Evolutionary conservation across 2,797 vertebrate genomes (phyloP).

Genomic region (Diplodus sargus): DNA sequence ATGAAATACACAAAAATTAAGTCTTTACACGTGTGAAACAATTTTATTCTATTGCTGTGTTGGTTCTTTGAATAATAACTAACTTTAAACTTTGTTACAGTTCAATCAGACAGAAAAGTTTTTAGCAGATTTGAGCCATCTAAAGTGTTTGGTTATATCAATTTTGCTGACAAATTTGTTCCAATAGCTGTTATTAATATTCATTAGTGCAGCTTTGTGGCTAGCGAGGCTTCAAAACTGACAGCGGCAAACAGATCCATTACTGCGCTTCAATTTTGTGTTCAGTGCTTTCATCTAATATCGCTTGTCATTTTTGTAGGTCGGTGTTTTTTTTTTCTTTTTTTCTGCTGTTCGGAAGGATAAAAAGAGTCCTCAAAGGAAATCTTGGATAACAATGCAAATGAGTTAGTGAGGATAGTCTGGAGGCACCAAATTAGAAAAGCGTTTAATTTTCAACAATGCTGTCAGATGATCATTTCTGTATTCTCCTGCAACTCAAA

Average conservation of each 20-base stretch:
- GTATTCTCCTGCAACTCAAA: slow-evolving; percentile 4
- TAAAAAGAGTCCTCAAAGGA: slow-evolving; percentile 51
- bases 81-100: slow-evolving; percentile 1
- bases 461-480: slow-evolving; percentile 2
- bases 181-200: slow-evolving; percentile 58
- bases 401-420: slow-evolving; percentile 23
- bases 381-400: slow-evolving; percentile 49
- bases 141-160: slow-evolving; percentile 25
- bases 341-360: not conserved
- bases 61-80: slow-evolving; percentile 19
- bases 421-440: slow-evolving; percentile 12
- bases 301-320: slow-evolving; percentile 56
- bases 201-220: slow-evolving; percentile 62
- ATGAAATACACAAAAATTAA: not conserved
- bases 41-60: not conserved
- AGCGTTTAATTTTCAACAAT: slow-evolving; percentile 34
- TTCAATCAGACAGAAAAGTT: slow-evolving; percentile 8
- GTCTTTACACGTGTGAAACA: not conserved
- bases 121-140: slow-evolving; percentile 19
- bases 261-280: slow-evolving; percentile 30
- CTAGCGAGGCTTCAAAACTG: slow-evolving; percentile 44
- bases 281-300: slow-evolving; percentile 55
- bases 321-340: slow-evolving; percentile 2
- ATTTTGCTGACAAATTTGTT: slow-evolving; percentile 30
- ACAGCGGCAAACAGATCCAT: slow-evolving; percentile 30